These are phyloP conservation scores for Oryzias woworae DNA, from an alignment of 2,113 vertebrate genomes.

Conservation along the genomic window DNA sequence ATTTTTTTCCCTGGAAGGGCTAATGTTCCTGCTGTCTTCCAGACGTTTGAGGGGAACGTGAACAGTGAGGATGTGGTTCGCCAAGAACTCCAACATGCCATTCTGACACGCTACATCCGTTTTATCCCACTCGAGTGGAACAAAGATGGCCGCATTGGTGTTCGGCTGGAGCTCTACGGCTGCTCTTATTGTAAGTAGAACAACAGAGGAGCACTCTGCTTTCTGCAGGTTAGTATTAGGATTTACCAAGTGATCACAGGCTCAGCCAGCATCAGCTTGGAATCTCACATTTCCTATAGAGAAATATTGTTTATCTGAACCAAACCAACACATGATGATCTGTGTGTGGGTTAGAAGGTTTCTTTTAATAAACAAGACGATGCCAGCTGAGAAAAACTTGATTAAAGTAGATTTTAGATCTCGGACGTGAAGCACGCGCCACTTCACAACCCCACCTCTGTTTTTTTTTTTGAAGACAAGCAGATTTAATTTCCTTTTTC, in stretches of 20 bases:
- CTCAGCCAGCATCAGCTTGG: too few relatives aligned
- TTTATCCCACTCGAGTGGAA: constrained; percentile 90
- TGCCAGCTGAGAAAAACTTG: not conserved
- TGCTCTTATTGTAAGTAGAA: constrained; percentile 88
- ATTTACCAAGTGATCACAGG: too few relatives aligned
- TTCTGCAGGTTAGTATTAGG: too few relatives aligned
- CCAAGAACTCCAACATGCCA: constrained; percentile 84
- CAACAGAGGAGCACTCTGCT: not conserved
- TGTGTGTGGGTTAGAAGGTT: too few relatives aligned
- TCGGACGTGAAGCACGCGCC: too few relatives aligned
- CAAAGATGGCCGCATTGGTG: constrained; percentile 84
- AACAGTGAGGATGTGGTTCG: constrained; percentile 87
- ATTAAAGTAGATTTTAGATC: not conserved
- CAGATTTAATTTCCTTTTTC: not conserved
- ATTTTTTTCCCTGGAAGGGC: not conserved
- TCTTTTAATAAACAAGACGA: too few relatives aligned
- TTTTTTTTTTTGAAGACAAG: not conserved
- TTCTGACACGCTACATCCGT: constrained; percentile 87
- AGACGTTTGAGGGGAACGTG: constrained; percentile 92
- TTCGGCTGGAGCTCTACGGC: constrained; percentile 90
- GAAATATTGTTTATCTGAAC: too few relatives aligned
- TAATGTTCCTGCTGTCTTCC: constrained; percentile 3
- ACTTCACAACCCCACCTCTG: too few relatives aligned
- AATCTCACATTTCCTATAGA: too few relatives aligned
- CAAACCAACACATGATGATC: too few relatives aligned